These are phyloP conservation scores for Dorcus hopei DNA, from an alignment of 2,888 invertebrate genomes.

Conservation along the genomic window DNA sequence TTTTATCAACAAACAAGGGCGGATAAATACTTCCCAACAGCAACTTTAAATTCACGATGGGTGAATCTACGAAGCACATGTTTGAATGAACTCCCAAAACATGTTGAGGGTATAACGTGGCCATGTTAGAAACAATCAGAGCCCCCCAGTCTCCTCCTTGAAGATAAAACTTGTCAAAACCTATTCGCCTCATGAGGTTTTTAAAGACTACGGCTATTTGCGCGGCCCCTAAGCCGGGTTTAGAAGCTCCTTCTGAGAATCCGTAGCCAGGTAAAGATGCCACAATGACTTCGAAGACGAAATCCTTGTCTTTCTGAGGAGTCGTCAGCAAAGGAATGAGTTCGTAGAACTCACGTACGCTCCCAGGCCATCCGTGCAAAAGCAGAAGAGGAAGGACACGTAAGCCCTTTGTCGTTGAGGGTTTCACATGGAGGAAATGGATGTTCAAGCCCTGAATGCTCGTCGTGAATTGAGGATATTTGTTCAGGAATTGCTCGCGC, in stretches of 20 bases:
- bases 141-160: conserved; percentile 87
- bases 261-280: conserved; percentile 55
- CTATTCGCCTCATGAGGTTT: conserved; percentile 69
- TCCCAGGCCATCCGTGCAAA: conserved; percentile 89
- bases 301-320: conserved; percentile 52
- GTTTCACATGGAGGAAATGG: conserved; percentile 67
- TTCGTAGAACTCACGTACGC: conserved; percentile 77
- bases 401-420: conserved; percentile 37
- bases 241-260: conserved; percentile 55
- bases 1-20: conserved; percentile 53
- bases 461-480: conserved; percentile 67
- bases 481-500: conserved; percentile 60
- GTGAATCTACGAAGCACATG: conserved; percentile 26
- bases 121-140: conserved; percentile 58
- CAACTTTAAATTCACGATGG: conserved; percentile 11
- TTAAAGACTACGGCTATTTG: conserved; percentile 60
- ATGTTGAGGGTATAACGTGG: conserved; percentile 60
- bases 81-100: conserved; percentile 53
- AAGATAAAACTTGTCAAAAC: conserved; percentile 62
- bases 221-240: conserved; percentile 60
- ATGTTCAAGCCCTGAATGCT: conserved; percentile 68
- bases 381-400: conserved; percentile 65
- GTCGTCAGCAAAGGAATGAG: conserved; percentile 65
- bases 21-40: conserved; percentile 54
- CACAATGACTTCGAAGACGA: conserved; percentile 65